Percentiles rank a stretch among this genome's conserved stretches.
These are phyloP conservation scores for Setophaga petechia DNA, from an alignment of 2,113 vertebrate genomes.

Conservation along the genomic window DNA sequence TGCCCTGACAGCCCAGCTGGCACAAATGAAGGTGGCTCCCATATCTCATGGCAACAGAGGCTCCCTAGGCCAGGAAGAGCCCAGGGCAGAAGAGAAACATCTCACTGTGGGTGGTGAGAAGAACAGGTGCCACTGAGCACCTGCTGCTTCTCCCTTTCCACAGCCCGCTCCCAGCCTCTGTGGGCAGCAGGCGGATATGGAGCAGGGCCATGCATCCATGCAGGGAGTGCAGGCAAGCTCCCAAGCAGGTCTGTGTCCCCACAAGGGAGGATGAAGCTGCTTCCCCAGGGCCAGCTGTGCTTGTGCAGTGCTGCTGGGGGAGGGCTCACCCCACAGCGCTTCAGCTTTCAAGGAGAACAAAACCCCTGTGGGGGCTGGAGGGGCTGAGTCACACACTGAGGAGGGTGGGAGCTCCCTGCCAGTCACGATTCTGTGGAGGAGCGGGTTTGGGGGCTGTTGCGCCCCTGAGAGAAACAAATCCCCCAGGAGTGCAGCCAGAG, in stretches of 20 bases:
- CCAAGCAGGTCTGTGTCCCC: neutral
- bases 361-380: slow-evolving; percentile 43
- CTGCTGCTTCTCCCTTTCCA: neutral
- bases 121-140: neutral
- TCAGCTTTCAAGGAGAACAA: slow-evolving; percentile 11
- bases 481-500: neutral
- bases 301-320: neutral
- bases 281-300: neutral
- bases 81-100: neutral
- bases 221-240: neutral
- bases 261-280: neutral
- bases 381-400: slow-evolving; percentile 32
- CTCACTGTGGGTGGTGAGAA: neutral
- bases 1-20: neutral
- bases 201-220: rapidly evolving
- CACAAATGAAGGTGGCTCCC: neutral
- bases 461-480: neutral
- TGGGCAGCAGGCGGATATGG: neutral
- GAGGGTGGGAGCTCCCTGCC: neutral
- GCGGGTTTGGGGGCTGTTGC: neutral
- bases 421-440: slow-evolving; percentile 43
- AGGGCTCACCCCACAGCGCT: neutral
- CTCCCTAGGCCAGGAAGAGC: neutral
- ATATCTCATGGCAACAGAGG: rapidly evolving
- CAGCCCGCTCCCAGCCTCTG: neutral